These are phyloP conservation scores for Tenrec ecaudatus DNA, from an alignment of 2,113 vertebrate genomes.

Conservation along the genomic window DNA sequence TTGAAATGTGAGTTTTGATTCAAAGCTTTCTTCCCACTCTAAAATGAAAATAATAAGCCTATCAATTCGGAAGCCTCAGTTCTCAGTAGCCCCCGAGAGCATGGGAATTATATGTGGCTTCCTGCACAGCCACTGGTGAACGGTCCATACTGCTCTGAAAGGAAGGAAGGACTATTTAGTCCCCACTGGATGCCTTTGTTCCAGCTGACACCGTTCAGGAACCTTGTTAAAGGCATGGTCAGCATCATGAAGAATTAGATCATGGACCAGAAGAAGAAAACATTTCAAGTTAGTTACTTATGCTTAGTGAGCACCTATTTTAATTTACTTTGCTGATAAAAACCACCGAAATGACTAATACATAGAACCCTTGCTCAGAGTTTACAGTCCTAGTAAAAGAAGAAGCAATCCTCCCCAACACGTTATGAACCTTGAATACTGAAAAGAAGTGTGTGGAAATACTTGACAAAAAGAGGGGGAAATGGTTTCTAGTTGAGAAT, in stretches of 20 bases:
- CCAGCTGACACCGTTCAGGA: background rate
- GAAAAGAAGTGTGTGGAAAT: background rate
- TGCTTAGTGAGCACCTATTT: slow-evolving; percentile 3
- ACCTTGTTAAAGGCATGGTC: background rate
- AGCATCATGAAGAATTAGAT: background rate
- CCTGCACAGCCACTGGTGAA: no score
- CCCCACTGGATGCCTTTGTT: background rate
- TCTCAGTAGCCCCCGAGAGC: background rate
- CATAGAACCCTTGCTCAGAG: background rate
- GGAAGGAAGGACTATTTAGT: background rate
- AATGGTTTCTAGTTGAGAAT: background rate
- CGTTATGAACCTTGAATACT: background rate
- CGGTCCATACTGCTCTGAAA: background rate
- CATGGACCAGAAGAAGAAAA: background rate
- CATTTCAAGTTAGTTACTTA: background rate
- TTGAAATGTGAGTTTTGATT: slow-evolving; percentile 36
- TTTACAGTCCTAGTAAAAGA: background rate
- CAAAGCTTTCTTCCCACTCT: background rate
- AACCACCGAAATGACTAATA: background rate
- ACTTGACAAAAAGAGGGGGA: background rate
- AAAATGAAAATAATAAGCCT: slow-evolving; percentile 29
- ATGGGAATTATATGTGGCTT: background rate
- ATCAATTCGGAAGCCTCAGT: slow-evolving; percentile 1
- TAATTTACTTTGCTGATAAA: slow-evolving; percentile 5
- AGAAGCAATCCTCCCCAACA: background rate